Percentiles rank a stretch among this genome's conserved stretches.
Evolutionary conservation across 2,888 invertebrate genomes (phyloP).

Genomic region (Protula sp.): DNA sequence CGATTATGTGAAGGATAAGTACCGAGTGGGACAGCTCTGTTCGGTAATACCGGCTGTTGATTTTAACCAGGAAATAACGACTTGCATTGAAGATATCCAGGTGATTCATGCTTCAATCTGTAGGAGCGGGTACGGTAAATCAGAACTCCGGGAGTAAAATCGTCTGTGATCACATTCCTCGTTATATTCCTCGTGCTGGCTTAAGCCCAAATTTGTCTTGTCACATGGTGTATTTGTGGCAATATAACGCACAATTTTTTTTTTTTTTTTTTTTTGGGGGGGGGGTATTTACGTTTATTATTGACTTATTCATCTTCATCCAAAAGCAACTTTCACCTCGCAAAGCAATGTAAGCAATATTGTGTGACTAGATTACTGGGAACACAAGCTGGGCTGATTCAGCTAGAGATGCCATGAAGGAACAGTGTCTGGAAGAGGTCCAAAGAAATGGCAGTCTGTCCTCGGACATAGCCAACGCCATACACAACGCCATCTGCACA

Average conservation of each 20-base stretch:
- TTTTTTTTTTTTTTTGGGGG: not conserved
- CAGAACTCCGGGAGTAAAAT: too few species aligned
- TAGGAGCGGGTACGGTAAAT: too few species aligned
- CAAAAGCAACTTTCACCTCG: not conserved
- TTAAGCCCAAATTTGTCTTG: too few species aligned
- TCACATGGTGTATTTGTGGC: too few species aligned
- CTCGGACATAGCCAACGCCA: slow-evolving; percentile 7
- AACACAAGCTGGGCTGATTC: slow-evolving; percentile 19
- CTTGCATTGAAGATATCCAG: slow-evolving; percentile 34
- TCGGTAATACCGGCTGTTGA: slow-evolving; percentile 27
- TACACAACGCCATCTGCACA: slow-evolving; percentile 13
- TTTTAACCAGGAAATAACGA: slow-evolving; percentile 26
- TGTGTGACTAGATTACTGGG: slow-evolving; percentile 20
- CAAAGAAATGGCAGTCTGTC: slow-evolving; percentile 19
- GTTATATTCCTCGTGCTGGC: too few species aligned
- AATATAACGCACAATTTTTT: too few species aligned
- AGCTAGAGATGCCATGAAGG: slow-evolving; percentile 26
- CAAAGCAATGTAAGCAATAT: too few species aligned
- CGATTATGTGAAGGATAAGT: slow-evolving; percentile 13
- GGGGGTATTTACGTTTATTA: not conserved
- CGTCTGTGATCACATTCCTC: too few species aligned
- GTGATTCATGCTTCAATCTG: too few species aligned
- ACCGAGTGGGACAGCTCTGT: slow-evolving; percentile 16
- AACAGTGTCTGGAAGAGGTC: slow-evolving; percentile 24
- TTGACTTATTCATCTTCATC: not conserved